Evolutionary conservation across 1,140 invertebrate genomes (phyloP), one percentile per base, ranked within the genome.

Genomic region (Pygmarrhopalites habei): DNA sequence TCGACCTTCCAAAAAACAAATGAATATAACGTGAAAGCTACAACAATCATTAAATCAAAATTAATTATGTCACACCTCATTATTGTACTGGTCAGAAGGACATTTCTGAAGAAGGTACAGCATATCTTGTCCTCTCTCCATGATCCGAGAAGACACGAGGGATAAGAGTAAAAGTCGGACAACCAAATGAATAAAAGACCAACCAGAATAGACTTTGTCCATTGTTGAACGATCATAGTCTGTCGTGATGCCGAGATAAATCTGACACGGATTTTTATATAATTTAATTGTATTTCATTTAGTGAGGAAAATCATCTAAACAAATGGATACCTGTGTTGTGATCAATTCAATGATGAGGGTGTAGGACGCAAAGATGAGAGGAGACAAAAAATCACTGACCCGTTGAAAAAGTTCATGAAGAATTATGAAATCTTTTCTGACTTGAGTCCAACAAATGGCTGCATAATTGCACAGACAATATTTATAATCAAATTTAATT

Each of bases 111-210:
- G 14, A 25, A 46, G 39, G 1, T 19, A n/a, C n/a, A 62, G 17
- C 12, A 62, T 32, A 30, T 19, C 41, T 7, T 57, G 28, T 12
- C 47, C 26, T n/a, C 30, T 4, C 12, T 62, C 60, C 35, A 29
- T 21, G 35, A 62, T 47, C 23, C 43, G 29, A 23, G 30, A 35
- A 26, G 35, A 30, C 12, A 41, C 30, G 10, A 62, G n/a, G 14
- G 52, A 56, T 19, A 57, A 1, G 1, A 39, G 2, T 19, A 58
- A 35, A 19, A 58, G 56, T 44, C 61, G 17, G 1, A 49, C 30
- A 2, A 63, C 28, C 12, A 63, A 14, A n/a, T 63, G 61, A 21
- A 41, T 0, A 35, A 63, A 63, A 12, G 53, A 58, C 61, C 61
- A 63, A 17, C 32, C 19, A 5, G 43, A 29, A 19, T 63, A 63